Evolutionary conservation across 2,113 vertebrate species (phyloP), one percentile per base, ranked within the genome.

Genomic region (Speoplatyrhinus poulsoni): DNA sequence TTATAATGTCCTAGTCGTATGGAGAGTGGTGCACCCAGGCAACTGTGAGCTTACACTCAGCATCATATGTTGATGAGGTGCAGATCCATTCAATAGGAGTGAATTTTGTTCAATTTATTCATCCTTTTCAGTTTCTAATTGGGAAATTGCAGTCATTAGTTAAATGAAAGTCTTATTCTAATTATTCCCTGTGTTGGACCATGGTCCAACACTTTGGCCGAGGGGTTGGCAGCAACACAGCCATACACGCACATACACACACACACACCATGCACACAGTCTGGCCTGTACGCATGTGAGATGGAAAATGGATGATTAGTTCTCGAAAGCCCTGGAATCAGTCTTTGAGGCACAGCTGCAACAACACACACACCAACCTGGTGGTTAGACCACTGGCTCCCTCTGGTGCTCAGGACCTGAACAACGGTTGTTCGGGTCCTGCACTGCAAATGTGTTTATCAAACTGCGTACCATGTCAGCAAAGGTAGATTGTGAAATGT

Each of bases 351-450:
- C 49, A 67, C 17, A 73, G 69, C 53, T 57, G 53, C 36, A 66
- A 55, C 63, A 69, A 67, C 26, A 70, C 61, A 58, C 59, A 58
- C 19, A 13, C 65, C 60, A 67, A 59, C 58, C 75, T 68, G 68
- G 49, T 12, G 47, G 26, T 33, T 19, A 62, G 69, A 41, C 32
- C 55, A 17, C 57, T 89, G 81, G 60, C 72, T 79, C 82, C 88
- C 81, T 85, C 92, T 84, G 61, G 83, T 89, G 92, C 61, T 52
- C 11, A 15, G 46, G 0, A 62, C 62, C 12, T 32, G 71, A 47
- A 88, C 63, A 59, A 41, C 36, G 7, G 36, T 19, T 19, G 19
- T 19, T 19, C 19, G 19, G 19, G 19, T 41, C 7, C 7, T 41
- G 36, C 36, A 41, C 1, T 41, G 36, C 36, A 41, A 41, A 41